These are phyloP conservation scores for Andrena bicolor DNA, from an alignment of 2,888 invertebrate species.

Conservation along the genomic window DNA sequence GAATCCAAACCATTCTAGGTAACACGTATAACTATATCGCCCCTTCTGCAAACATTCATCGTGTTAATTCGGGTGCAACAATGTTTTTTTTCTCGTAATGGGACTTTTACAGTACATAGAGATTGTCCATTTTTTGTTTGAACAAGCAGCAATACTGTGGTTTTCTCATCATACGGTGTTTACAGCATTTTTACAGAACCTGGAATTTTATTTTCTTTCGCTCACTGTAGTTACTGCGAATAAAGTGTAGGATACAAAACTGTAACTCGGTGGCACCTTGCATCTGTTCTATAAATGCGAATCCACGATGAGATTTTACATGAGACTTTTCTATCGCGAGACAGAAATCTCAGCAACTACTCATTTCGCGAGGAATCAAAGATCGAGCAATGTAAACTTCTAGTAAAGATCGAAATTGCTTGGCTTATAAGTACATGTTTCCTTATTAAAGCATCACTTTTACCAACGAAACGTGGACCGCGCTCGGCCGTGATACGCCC, in stretches of 20 bases:
- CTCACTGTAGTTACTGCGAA: background rate
- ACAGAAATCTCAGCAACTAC: too few species aligned
- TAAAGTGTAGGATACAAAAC: too few species aligned
- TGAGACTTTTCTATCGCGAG: too few species aligned
- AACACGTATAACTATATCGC: too few species aligned
- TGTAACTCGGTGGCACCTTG: too few species aligned
- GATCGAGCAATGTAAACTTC: too few species aligned
- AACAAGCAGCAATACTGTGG: background rate
- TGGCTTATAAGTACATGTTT: too few species aligned
- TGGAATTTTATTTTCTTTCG: background rate
- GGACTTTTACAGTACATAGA: background rate
- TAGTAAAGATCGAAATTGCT: too few species aligned
- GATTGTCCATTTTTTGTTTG: background rate
- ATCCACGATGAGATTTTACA: too few species aligned
- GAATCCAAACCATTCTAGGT: too few species aligned
- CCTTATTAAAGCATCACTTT: background rate
- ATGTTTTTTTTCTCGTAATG: background rate
- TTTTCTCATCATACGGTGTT: background rate
- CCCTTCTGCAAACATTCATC: background rate
- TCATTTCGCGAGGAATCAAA: too few species aligned
- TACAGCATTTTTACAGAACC: conserved; percentile 5
- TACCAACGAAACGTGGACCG: background rate
- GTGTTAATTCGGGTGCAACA: background rate
- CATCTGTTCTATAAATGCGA: too few species aligned
- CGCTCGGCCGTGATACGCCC: background rate